Conservation (phyloP, 2,888 invertebrate genomes). For the Tiliacea citrago region DNA sequence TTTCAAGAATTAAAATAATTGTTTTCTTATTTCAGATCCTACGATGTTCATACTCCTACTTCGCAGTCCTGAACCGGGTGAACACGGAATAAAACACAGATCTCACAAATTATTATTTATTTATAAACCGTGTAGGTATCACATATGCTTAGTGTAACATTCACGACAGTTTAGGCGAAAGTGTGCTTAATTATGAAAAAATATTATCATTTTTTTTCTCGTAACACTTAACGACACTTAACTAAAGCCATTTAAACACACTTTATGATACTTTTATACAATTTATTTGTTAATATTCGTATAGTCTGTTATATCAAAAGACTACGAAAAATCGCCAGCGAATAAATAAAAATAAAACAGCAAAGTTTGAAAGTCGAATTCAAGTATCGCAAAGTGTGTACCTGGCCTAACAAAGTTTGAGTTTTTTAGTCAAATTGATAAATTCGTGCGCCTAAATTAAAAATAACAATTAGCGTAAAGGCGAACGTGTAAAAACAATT, state of each 20-base stretch:
- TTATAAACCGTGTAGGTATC: conserved; percentile 88
- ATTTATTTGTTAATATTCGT: conserved; percentile 22
- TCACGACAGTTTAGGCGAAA: conserved; percentile 88
- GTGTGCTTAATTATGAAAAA: conserved; percentile 87
- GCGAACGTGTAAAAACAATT: conserved; percentile 77
- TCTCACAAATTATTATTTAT: conserved; percentile 86
- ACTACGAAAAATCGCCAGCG: conserved; percentile 43
- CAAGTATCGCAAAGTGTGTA: conserved; percentile 47
- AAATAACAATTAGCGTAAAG: conserved; percentile 77
- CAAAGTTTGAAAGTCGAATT: not conserved
- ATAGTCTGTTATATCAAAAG: conserved; percentile 12
- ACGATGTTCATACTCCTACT: conserved; percentile 86
- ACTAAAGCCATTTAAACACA: conserved; percentile 59
- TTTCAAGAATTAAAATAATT: not conserved
- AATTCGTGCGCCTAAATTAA: conserved; percentile 89
- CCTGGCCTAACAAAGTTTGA: conserved; percentile 76
- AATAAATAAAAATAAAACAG: conserved; percentile 23
- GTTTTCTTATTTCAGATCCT: conserved; percentile 79
- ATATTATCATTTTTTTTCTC: conserved; percentile 73
- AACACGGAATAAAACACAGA: conserved; percentile 72
- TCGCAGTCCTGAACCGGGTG: conserved; percentile 84
- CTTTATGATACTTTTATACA: conserved; percentile 34
- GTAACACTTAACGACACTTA: conserved; percentile 77
- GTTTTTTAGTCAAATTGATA: conserved; percentile 81
- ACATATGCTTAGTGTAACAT: conserved; percentile 89